These are phyloP conservation scores for Diloba caeruleocephala DNA, from an alignment of 2,888 invertebrate genomes.

Conservation along the genomic window DNA sequence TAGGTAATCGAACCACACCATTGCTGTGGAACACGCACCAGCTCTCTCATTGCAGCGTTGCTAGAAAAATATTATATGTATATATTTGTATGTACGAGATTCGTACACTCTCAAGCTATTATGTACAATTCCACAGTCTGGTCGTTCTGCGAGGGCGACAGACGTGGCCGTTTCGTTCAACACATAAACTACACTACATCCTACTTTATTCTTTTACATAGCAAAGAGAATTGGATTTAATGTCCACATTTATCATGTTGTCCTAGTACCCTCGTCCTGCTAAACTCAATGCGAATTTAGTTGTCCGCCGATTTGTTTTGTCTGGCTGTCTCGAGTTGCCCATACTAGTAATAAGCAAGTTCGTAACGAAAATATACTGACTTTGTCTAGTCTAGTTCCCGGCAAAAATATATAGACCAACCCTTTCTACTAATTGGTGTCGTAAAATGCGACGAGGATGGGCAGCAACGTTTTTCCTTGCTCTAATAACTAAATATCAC, in stretches of 20 bases:
- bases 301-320: constrained; percentile 25
- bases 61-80: too few relatives aligned
- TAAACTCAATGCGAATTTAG: constrained; percentile 17
- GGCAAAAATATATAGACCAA: too few relatives aligned
- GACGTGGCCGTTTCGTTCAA: constrained; percentile 33
- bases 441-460: too few relatives aligned
- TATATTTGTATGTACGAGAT: too few relatives aligned
- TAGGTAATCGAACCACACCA: too few relatives aligned
- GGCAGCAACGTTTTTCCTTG: too few relatives aligned
- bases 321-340: constrained; percentile 4
- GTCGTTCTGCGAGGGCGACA: constrained; percentile 32
- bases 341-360: constrained; percentile 26
- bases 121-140: too few relatives aligned
- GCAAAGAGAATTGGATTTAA: constrained; percentile 36
- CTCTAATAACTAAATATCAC: too few relatives aligned
- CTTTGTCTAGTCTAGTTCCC: too few relatives aligned
- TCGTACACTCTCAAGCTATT: constrained; percentile 47
- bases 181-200: constrained; percentile 40
- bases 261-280: constrained; percentile 12
- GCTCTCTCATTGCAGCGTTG: too few relatives aligned
- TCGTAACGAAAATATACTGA: constrained; percentile 38
- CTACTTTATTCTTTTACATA: constrained; percentile 41
- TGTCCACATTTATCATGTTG: constrained; percentile 44
- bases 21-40: too few relatives aligned
- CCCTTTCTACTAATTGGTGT: too few relatives aligned